phyloP scores from a whole-genome alignment of 2,888 invertebrate genomes.

The Drosophila paucipuncta region DNA sequence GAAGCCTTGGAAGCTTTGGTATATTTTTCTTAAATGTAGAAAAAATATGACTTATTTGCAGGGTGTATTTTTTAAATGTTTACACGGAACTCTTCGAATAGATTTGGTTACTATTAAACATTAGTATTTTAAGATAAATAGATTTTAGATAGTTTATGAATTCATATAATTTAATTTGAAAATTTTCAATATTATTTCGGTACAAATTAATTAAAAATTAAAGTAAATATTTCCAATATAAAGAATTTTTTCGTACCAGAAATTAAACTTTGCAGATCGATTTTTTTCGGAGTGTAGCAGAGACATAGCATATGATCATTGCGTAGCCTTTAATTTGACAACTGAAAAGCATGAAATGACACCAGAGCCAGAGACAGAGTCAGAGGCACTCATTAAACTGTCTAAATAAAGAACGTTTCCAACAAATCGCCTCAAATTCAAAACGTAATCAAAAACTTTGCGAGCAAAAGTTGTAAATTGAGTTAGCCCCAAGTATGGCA shows the following conservation, averaged over 20 bases:
- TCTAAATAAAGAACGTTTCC: slow-evolving; percentile 71
- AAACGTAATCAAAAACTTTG: slow-evolving; percentile 28
- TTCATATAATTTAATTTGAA: not conserved
- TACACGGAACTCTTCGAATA: not conserved
- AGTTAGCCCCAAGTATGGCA: slow-evolving; percentile 69
- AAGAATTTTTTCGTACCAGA: not conserved
- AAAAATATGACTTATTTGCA: not conserved
- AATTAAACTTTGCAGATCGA: not conserved
- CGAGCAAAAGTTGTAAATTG: slow-evolving; percentile 77
- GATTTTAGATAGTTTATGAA: no score
- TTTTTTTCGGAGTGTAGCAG: not conserved
- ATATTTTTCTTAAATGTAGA: not conserved
- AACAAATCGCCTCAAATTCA: slow-evolving; percentile 23
- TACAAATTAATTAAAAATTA: not conserved
- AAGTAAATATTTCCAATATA: not conserved
- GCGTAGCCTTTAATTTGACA: slow-evolving; percentile 73
- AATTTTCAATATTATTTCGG: not conserved
- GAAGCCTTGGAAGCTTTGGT: not conserved
- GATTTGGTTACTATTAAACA: not conserved
- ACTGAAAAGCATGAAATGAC: slow-evolving; percentile 76
- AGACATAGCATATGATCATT: slow-evolving; percentile 22
- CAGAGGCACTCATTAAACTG: slow-evolving; percentile 71
- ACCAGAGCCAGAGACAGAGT: slow-evolving; percentile 37
- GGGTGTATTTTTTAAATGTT: not conserved
- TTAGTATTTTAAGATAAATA: not conserved